These are phyloP conservation scores for Dyspetes luteomarginatus DNA, from an alignment of 2,888 invertebrate genomes.

Conservation along the genomic window DNA sequence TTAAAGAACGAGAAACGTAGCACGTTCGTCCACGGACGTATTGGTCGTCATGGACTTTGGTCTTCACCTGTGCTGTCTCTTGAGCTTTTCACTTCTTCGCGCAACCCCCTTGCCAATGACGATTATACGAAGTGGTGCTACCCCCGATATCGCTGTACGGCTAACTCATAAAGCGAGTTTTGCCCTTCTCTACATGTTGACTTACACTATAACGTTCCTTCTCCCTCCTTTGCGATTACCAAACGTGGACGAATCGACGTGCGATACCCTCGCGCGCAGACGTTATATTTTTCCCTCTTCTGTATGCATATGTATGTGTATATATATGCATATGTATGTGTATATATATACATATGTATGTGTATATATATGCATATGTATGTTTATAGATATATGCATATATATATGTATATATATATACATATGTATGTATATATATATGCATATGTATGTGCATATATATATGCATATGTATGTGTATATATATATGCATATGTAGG, in stretches of 20 bases:
- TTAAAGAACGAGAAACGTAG: conserved; percentile 60
- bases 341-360: neutral
- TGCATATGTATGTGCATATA: no score
- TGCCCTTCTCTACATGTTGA: conserved; percentile 51
- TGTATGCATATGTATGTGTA: neutral
- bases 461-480: neutral
- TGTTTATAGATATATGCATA: no score
- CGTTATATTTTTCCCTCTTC: conserved; percentile 45
- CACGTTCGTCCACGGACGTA: conserved; percentile 62
- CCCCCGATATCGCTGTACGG: conserved; percentile 11
- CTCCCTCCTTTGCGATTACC: conserved; percentile 60
- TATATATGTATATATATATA: neutral
- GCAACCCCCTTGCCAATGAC: conserved; percentile 39
- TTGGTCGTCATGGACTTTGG: conserved; percentile 61
- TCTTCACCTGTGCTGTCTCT: conserved; percentile 49
- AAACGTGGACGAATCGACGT: conserved; percentile 80
- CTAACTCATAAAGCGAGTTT: conserved; percentile 30
- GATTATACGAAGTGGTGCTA: conserved; percentile 23
- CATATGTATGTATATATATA: neutral
- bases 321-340: no score
- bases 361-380: neutral
- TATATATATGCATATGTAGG: neutral
- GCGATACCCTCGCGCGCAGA: conserved; percentile 68
- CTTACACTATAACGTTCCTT: conserved; percentile 2
- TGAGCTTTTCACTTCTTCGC: conserved; percentile 53